Evolutionary conservation across 2,797 vertebrate species (phyloP).

Genomic region (Hypotaenidia okinawae): DNA sequence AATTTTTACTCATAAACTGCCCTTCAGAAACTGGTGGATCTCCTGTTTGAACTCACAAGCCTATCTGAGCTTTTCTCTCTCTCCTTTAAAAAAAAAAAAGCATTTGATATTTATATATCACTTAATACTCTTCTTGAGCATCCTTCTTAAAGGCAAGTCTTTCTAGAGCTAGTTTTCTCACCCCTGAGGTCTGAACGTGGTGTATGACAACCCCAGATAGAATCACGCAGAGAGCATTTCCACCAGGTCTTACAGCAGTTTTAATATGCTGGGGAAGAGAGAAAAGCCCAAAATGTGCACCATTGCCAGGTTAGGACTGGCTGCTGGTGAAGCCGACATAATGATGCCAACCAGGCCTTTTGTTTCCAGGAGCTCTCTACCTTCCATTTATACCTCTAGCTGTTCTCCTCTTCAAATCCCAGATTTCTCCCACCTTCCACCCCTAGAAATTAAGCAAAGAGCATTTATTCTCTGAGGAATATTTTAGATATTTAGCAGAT

Average conservation of each 20-base stretch:
- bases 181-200: neutral
- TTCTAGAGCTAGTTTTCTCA: neutral
- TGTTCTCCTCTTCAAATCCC: constrained; percentile 10
- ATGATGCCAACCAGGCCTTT: neutral
- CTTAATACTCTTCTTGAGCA: neutral
- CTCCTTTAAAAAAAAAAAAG: neutral
- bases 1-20: neutral
- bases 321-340: neutral
- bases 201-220: neutral
- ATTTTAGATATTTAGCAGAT: constrained; percentile 68
- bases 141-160: neutral
- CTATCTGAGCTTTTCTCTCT: neutral
- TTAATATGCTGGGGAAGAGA: constrained; percentile 8
- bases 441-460: constrained; percentile 44
- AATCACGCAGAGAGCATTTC: neutral
- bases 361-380: neutral
- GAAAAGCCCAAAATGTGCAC: neutral
- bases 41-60: neutral
- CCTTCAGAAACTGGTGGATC: neutral
- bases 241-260: constrained; percentile 10
- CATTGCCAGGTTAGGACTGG: constrained; percentile 11
- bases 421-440: constrained; percentile 16
- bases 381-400: constrained; percentile 5
- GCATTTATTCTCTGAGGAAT: constrained; percentile 45
- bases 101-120: neutral